Evolutionary conservation across 37 sponge, comb jelly and placozoan species (phyloP).

Genomic region (Cladorhizidae sp.): DNA sequence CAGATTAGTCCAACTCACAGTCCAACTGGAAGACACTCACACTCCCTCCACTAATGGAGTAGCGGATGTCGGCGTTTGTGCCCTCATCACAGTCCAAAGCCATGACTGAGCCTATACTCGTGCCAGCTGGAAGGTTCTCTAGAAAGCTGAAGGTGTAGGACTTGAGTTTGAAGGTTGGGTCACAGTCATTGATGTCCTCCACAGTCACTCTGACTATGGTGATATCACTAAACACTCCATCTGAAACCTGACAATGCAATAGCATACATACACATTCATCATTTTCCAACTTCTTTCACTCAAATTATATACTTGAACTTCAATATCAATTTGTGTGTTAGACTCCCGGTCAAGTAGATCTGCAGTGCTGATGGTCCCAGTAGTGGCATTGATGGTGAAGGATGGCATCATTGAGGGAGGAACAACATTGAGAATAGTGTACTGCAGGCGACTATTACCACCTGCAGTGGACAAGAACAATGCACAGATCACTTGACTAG

Average conservation of each 20-base stretch:
- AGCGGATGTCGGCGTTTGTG: slow-evolving; percentile 16
- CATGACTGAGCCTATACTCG: slow-evolving; percentile 24
- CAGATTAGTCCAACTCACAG: slow-evolving; percentile 27
- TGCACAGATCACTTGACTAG: no score
- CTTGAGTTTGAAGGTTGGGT: slow-evolving; percentile 20
- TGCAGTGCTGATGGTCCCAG: slow-evolving; percentile 25
- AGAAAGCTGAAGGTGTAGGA: slow-evolving; percentile 7
- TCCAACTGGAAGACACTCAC: slow-evolving; percentile 26
- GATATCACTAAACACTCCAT: not conserved
- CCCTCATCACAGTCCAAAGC: slow-evolving; percentile 48
- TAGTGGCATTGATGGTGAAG: slow-evolving; percentile 29
- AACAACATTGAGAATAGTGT: not conserved
- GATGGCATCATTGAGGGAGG: not conserved
- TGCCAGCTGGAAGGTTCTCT: slow-evolving; percentile 33
- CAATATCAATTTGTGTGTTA: slow-evolving; percentile 7
- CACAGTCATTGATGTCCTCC: slow-evolving; percentile 37
- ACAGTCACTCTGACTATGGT: slow-evolving; percentile 24
- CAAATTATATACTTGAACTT: not conserved
- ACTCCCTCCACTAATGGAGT: slow-evolving; percentile 38
- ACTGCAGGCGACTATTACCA: slow-evolving; percentile 16
- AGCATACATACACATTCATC: not conserved
- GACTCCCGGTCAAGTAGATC: slow-evolving; percentile 43
- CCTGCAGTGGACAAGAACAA: slow-evolving; percentile 6
- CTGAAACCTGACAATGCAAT: not conserved
- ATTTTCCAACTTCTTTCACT: not conserved